Base-by-base conservation (phyloP, 64 coral and sea anemone species). In the Dendronephthya gigantea region DNA sequence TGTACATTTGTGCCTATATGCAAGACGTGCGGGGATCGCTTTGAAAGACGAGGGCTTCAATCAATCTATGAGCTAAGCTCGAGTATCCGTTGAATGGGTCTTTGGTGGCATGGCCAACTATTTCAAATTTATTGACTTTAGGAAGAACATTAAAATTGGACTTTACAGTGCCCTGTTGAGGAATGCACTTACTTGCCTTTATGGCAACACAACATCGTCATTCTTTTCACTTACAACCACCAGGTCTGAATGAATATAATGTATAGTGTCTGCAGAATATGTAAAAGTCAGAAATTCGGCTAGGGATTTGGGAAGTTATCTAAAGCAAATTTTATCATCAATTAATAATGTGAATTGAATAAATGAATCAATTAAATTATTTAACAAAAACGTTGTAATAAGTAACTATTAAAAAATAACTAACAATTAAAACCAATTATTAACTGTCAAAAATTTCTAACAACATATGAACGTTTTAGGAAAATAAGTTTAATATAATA, bases 101-200 rank as follows among this genome's bases (percentile, higher is more conserved):
- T 75, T 75, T 75, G 69, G 69, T 75, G 69, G 34, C 69, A 34
- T 75, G 1, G n/a, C n/a, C n/a, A n/a, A 38, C 69, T 16, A 75
- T 27, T 75, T 75, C 69, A 75, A 75, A 38, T 75, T 75, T 75
- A 16, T 75, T 75, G 69, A 75, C 34, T 75, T 75, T 3, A 75
- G 34, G 35, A 75, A 75, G 25, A 75, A 75, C 17, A 4, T 75
- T 31, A 75, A 75, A 34, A 75, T 75, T 30, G 69, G 69, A 9
- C 69, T 75, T 2, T 32, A 30, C 28, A 34, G 69, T 75, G 69
- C 69, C 35, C 35, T 75, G 15, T 25, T 75, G 34, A 31, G 69
- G 28, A 75, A 75, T 37, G 69, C 69, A 6, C 69, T 75, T 5
- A 3, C 69, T 34, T 75, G n/a, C 35, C 35, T 75, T 6, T 75